Percentiles rank a stretch among this genome's conserved stretches.
phyloP scores from a whole-genome alignment of 2,888 invertebrate species.

The Watsonalla binaria region DNA sequence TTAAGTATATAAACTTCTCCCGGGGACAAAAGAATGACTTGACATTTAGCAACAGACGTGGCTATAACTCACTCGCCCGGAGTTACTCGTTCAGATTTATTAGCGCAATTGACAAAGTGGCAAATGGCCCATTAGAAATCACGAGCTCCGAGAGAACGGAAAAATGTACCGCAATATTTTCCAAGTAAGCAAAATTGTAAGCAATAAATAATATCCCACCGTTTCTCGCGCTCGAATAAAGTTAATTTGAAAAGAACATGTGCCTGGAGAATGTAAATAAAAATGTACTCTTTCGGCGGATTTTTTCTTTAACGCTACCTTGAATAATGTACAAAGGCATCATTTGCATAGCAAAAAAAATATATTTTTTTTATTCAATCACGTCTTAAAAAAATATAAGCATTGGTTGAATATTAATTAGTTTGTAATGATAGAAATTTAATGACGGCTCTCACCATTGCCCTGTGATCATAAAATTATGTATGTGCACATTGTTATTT shows the following conservation, averaged over 20 bases:
- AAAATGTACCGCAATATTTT: constrained; percentile 73
- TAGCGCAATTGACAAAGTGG: constrained; percentile 79
- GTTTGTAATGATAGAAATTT: too few species aligned
- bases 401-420: too few species aligned
- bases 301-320: too few species aligned
- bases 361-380: too few species aligned
- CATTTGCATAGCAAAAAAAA: too few species aligned
- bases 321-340: too few species aligned
- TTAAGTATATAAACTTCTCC: too few species aligned
- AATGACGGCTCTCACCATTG: too few species aligned
- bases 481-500: too few species aligned
- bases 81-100: constrained; percentile 69
- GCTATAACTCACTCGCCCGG: constrained; percentile 60
- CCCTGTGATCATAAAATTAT: too few species aligned
- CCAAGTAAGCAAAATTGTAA: constrained; percentile 66
- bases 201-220: constrained; percentile 64
- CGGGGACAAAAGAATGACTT: constrained; percentile 62
- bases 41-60: constrained; percentile 62
- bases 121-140: constrained; percentile 79
- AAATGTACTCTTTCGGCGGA: not conserved
- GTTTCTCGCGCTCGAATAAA: constrained; percentile 23
- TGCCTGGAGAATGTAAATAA: constrained; percentile 17
- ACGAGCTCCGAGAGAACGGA: constrained; percentile 62
- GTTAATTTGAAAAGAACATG: constrained; percentile 22
- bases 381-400: too few species aligned